Percentiles rank a stretch among this genome's conserved stretches.
Conservation (phyloP, 2,797 vertebrate genomes). For the Champsocephalus gunnari region DNA sequence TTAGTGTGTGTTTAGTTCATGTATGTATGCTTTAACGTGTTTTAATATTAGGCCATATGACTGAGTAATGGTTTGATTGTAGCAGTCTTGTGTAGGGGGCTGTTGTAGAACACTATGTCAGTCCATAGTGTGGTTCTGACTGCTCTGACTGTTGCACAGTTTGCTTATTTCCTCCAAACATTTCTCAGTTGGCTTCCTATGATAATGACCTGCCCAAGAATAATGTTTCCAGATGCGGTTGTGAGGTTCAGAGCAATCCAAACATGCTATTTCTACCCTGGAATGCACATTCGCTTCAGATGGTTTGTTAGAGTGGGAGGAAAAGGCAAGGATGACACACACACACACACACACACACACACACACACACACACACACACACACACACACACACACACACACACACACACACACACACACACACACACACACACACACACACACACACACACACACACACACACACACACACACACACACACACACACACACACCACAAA, state of each 20-base stretch:
- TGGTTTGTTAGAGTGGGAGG: conserved; percentile 51
- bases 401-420: neutral
- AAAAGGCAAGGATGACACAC: conserved; percentile 64
- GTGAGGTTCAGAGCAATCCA: conserved; percentile 73
- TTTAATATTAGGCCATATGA: conserved; percentile 3
- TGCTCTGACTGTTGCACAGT: conserved; percentile 55
- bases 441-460: conserved; percentile 1
- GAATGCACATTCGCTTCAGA: conserved; percentile 63
- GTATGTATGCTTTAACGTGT: neutral
- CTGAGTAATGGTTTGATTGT: conserved; percentile 1
- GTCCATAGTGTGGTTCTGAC: conserved; percentile 61
- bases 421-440: conserved; percentile 1
- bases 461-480: conserved; percentile 11
- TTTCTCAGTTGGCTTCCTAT: conserved; percentile 64
- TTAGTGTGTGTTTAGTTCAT: neutral
- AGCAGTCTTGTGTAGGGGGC: conserved; percentile 4
- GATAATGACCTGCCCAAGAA: conserved; percentile 81
- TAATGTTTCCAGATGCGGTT: conserved; percentile 85
- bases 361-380: conserved; percentile 12
- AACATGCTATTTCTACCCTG: conserved; percentile 75
- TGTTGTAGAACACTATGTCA: conserved; percentile 50
- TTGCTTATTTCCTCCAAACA: conserved; percentile 67
- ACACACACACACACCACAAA: conserved; percentile 61
- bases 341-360: conserved; percentile 12
- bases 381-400: no score